A percentile compares a stretch with the other conserved stretches of the same genome.
These are phyloP conservation scores for Tholera decimalis DNA, from an alignment of 2,888 invertebrate species.

Conservation along the genomic window DNA sequence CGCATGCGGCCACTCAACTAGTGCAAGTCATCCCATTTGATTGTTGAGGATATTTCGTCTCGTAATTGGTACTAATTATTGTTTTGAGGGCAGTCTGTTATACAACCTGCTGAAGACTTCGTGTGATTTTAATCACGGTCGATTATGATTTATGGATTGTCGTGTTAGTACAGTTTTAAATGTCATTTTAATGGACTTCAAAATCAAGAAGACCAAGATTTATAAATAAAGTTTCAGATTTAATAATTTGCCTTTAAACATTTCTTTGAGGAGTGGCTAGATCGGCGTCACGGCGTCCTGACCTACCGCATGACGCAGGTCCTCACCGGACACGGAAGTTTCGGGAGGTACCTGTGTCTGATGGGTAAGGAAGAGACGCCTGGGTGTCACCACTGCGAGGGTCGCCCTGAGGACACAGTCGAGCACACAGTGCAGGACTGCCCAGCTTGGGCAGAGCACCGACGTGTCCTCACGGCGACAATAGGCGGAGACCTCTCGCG, in stretches of 20 bases:
- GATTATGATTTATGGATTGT: constrained; percentile 53
- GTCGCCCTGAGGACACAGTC: no score
- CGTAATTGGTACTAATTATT: constrained; percentile 90
- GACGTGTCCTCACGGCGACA: no score
- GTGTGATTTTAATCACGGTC: constrained; percentile 39
- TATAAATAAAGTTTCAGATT: constrained; percentile 7
- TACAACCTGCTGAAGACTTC: constrained; percentile 73
- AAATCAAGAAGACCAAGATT: constrained; percentile 13
- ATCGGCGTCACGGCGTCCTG: no score
- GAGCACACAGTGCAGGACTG: no score
- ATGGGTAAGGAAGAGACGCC: no score
- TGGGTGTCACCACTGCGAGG: no score
- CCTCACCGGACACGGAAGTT: no score
- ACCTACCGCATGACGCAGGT: no score
- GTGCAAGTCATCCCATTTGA: constrained; percentile 90
- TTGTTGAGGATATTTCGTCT: constrained; percentile 85
- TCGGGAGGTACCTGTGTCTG: no score
- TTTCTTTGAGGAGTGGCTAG: no score
- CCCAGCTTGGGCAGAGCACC: no score
- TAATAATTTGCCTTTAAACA: constrained; percentile 1
- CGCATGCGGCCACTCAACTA: constrained; percentile 87
- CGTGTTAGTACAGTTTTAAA: constrained; percentile 6
- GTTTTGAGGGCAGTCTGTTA: constrained; percentile 82
- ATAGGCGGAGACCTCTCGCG: no score
- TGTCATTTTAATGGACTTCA: constrained; percentile 31